phyloP scores from a whole-genome alignment of 2,888 invertebrate species.

The Mythimna impura region DNA sequence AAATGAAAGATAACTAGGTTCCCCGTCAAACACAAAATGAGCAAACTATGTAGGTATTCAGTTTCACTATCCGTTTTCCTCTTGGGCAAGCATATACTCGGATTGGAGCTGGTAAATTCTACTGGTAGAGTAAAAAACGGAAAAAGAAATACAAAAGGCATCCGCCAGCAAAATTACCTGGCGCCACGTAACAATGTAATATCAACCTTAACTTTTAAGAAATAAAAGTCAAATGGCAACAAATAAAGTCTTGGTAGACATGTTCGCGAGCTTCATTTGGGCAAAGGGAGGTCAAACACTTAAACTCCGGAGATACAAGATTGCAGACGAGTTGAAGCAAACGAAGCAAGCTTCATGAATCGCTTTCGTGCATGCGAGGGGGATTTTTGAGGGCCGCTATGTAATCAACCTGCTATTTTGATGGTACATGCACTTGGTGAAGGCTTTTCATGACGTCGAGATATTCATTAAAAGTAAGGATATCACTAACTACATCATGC shows the following conservation, averaged over 20 bases:
- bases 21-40: conserved; percentile 66
- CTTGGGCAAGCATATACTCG: conserved; percentile 77
- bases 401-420: conserved; percentile 70
- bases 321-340: conserved; percentile 86
- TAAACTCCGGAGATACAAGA: conserved; percentile 88
- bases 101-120: conserved; percentile 86
- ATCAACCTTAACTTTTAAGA: conserved; percentile 67
- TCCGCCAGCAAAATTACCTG: conserved; percentile 73
- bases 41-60: conserved; percentile 68
- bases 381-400: conserved; percentile 77
- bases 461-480: conserved; percentile 39
- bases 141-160: conserved; percentile 87
- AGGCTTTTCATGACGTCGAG: conserved; percentile 45
- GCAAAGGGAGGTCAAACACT: conserved; percentile 88
- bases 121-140: conserved; percentile 80
- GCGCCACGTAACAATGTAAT: conserved; percentile 65
- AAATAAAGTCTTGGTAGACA: conserved; percentile 75
- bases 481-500: conserved; percentile 25
- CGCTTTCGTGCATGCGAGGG: conserved; percentile 82
- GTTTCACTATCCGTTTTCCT: conserved; percentile 73
- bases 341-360: conserved; percentile 87
- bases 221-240: conserved; percentile 71
- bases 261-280: conserved; percentile 86
- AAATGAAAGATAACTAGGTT: conserved; percentile 39
- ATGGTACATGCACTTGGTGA: conserved; percentile 54